Base-by-base conservation (phyloP, 2,113 vertebrate genomes). In the Philantomba maxwellii region DNA sequence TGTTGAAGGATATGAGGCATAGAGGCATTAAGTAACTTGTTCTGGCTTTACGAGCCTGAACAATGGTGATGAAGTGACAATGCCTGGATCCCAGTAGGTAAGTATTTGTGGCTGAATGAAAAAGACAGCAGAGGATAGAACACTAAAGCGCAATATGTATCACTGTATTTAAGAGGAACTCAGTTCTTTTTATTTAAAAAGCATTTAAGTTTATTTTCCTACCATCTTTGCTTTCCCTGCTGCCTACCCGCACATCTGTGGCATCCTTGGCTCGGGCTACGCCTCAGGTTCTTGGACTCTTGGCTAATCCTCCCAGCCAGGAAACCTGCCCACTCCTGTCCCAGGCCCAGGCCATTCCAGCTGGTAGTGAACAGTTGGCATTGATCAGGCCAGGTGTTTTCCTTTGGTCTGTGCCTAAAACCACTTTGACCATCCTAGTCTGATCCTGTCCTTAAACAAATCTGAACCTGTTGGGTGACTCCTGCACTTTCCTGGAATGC, bases 131-230 rank as follows among this genome's bases (percentile, higher is more conserved):
- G 51, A 14, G 25, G 33, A 75, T 13, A 21, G 33, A 28, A 57
- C 26, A 43, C 70, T 80, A 45, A 85, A 73, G 64, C 19, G 5
- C 45, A 64, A 21, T 77, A 55, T 0, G 17, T 10, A 15, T 30
- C 2, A 2, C 12, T 64, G 17, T 6, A 16, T 43, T 45, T 39
- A 73, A 89, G 21, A 33, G 39, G 30, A 21, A 66, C 26, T 25
- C 4, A 21, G 25, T 60, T 90, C 47, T 94, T 57, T 14, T 89
- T 81, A 85, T 12, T 94, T 66, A 28, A 70, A 66, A 70, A 58
- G 47, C 25, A 66, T 14, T 70, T 70, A 77, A 36, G 10, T 87
- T 87, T 33, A 30, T 93, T 47, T 53, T 80, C 25, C 70, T 51
- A 8, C 9, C 11, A 7, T 57, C 9, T 47, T 62, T 81, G 49